Conservation (phyloP, 2,888 invertebrate genomes). For the Meta bourneti region DNA sequence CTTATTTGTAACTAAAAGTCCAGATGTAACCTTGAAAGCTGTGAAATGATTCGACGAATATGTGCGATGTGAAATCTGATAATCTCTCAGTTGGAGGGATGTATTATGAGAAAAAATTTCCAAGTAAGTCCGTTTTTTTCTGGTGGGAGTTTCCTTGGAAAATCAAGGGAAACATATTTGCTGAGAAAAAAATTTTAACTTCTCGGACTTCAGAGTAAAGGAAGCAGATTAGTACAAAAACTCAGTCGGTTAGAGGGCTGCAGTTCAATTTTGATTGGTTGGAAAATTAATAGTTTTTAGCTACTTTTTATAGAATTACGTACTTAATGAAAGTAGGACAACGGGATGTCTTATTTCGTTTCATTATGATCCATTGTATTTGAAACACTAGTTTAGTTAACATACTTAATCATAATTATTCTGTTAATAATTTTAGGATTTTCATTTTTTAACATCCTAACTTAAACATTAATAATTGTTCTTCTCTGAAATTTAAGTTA, state of each 20-base stretch:
- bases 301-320: neutral
- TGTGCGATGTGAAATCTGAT: neutral
- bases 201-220: neutral
- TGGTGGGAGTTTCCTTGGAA: neutral
- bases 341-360: too few relatives aligned
- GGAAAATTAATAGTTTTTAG: neutral
- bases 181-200: neutral
- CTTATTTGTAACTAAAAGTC: neutral
- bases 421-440: too few relatives aligned
- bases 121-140: neutral
- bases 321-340: neutral
- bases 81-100: neutral
- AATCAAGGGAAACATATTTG: neutral
- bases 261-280: neutral
- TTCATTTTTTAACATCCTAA: too few relatives aligned
- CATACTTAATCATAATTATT: too few relatives aligned
- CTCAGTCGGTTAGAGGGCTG: too few relatives aligned
- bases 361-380: too few relatives aligned
- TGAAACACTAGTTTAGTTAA: too few relatives aligned
- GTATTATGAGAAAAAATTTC: neutral
- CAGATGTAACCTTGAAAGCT: neutral
- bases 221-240: neutral
- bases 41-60: neutral
- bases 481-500: too few relatives aligned
- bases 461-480: too few relatives aligned